A percentile compares a stretch with the other conserved stretches of the same genome.
These are phyloP conservation scores for Atta colombica DNA, from an alignment of 1,140 invertebrate genomes.

Conservation along the genomic window DNA sequence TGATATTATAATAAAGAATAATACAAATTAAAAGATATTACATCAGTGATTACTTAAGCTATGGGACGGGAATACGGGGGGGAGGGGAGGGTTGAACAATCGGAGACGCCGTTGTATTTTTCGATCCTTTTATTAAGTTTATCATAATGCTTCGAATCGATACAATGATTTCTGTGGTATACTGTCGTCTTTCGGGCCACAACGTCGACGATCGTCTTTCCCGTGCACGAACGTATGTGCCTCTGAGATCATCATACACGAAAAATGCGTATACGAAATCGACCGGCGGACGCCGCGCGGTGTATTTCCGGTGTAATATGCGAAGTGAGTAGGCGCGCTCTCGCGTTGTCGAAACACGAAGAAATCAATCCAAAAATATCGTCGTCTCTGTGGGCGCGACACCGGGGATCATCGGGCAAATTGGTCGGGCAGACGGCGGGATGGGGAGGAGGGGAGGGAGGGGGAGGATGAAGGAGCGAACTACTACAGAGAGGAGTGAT, in stretches of 20 bases:
- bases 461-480: not conserved
- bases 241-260: constrained; percentile 56
- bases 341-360: constrained; percentile 46
- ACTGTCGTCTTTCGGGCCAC: constrained; percentile 80
- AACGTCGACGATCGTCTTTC: constrained; percentile 76
- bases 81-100: not conserved
- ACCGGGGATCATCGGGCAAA: constrained; percentile 41
- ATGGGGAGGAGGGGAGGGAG: too few species aligned
- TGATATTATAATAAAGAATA: constrained; percentile 74
- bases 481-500: not conserved
- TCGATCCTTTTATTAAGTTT: constrained; percentile 86
- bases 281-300: constrained; percentile 26
- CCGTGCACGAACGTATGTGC: constrained; percentile 23
- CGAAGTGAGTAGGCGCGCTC: constrained; percentile 22
- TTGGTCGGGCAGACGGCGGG: constrained; percentile 28
- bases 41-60: not conserved
- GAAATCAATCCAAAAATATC: constrained; percentile 65
- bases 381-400: constrained; percentile 46
- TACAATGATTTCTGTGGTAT: constrained; percentile 86
- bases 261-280: constrained; percentile 49
- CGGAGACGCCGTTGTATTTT: constrained; percentile 66
- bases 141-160: constrained; percentile 86
- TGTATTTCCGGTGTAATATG: constrained; percentile 36
- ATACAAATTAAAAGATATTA: constrained; percentile 32
- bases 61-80: not conserved